A percentile compares a stretch with the other conserved stretches of the same genome.
Evolutionary conservation across 30 jellyfish, hydroid and myxozoan genomes (phyloP).

Genomic region (Euphysa ruthae): DNA sequence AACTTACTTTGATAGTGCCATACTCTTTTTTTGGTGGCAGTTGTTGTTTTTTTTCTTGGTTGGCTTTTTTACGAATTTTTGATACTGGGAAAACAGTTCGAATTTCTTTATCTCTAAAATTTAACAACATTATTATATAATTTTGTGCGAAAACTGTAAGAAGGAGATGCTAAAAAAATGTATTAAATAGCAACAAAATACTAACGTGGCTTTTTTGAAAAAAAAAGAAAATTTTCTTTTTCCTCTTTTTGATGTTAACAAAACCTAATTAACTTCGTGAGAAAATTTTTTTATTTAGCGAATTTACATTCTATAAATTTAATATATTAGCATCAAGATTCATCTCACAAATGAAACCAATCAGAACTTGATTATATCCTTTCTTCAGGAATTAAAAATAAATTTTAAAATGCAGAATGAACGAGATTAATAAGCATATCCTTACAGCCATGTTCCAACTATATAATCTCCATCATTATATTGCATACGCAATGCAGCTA

Average conservation of each 20-base stretch:
- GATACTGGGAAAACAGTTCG: slow-evolving; percentile 90
- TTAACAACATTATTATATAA: background rate
- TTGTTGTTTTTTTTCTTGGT: slow-evolving; percentile 15
- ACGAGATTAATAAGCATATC: background rate
- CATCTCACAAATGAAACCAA: too few relatives aligned
- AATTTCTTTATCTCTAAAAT: slow-evolving; percentile 69
- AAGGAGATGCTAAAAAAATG: too few relatives aligned
- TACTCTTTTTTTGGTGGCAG: slow-evolving; percentile 13
- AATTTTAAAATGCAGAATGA: background rate
- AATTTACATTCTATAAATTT: too few relatives aligned
- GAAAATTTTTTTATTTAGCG: too few relatives aligned
- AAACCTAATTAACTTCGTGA: too few relatives aligned
- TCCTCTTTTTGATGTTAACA: too few relatives aligned
- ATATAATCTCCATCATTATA: slow-evolving; percentile 77
- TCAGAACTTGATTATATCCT: too few relatives aligned
- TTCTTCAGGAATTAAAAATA: background rate
- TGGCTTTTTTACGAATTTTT: slow-evolving; percentile 31
- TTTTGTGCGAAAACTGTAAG: too few relatives aligned
- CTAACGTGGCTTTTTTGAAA: too few relatives aligned
- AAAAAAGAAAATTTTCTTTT: too few relatives aligned
- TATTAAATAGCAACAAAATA: too few relatives aligned
- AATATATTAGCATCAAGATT: too few relatives aligned
- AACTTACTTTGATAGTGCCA: slow-evolving; percentile 26
- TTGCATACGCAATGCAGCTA: slow-evolving; percentile 94
- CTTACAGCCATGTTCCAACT: slow-evolving; percentile 92